Evolutionary conservation across 2,888 invertebrate genomes (phyloP).

Genomic region (Linyphia triangularis): DNA sequence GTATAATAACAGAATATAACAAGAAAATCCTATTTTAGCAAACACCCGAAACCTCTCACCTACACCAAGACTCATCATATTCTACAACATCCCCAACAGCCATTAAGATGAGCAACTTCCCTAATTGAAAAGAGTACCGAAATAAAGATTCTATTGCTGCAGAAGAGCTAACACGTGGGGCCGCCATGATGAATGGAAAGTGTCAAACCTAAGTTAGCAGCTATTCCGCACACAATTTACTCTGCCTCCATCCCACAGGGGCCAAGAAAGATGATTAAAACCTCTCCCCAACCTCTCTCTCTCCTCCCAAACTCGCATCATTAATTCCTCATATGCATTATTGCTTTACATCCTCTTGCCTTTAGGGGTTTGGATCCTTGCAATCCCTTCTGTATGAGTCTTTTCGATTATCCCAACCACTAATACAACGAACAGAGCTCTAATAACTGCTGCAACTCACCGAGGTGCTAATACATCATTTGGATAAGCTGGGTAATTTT

Average conservation of each 20-base stretch:
- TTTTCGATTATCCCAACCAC: slow-evolving; percentile 40
- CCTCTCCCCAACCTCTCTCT: slow-evolving; percentile 7
- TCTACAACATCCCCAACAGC: background rate
- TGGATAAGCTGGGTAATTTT: slow-evolving; percentile 15
- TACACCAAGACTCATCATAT: background rate
- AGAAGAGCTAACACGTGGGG: background rate
- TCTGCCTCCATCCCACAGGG: slow-evolving; percentile 27
- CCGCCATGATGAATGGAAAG: slow-evolving; percentile 58
- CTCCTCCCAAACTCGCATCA: slow-evolving; percentile 50
- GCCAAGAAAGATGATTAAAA: slow-evolving; percentile 63
- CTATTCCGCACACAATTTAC: slow-evolving; percentile 64
- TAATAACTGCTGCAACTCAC: slow-evolving; percentile 42
- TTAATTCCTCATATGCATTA: slow-evolving; percentile 73
- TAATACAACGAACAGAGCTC: slow-evolving; percentile 40
- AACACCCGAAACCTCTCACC: too few relatives aligned
- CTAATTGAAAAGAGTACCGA: slow-evolving; percentile 25
- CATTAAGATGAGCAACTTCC: background rate
- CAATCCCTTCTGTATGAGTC: slow-evolving; percentile 8
- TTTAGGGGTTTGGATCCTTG: slow-evolving; percentile 45
- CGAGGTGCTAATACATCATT: slow-evolving; percentile 39
- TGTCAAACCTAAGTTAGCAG: slow-evolving; percentile 58
- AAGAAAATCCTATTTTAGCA: too few relatives aligned
- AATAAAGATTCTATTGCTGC: slow-evolving; percentile 23
- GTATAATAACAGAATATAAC: too few relatives aligned
- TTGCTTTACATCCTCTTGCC: slow-evolving; percentile 50